phyloP scores from a whole-genome alignment of 2,113 vertebrate species.

The Gopherus flavomarginatus region DNA sequence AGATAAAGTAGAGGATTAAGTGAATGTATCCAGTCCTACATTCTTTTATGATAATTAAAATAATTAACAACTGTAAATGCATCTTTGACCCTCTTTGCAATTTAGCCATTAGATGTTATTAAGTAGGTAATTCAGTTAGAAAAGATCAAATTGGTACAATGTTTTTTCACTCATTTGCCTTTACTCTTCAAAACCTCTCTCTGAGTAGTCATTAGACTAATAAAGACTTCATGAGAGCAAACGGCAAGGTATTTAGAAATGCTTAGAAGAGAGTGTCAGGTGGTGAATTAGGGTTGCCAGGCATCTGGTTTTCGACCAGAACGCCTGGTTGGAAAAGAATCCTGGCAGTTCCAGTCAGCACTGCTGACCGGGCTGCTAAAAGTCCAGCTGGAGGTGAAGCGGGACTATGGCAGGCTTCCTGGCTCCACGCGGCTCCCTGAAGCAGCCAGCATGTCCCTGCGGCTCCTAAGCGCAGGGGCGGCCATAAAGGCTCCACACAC shows the following conservation, averaged over 20 bases:
- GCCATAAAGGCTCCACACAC: too few species aligned
- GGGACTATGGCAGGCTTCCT: too few species aligned
- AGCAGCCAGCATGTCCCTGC: too few species aligned
- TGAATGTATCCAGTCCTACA: background rate
- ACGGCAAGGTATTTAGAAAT: background rate
- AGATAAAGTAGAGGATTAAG: background rate
- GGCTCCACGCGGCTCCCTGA: too few species aligned
- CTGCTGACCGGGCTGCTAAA: too few species aligned
- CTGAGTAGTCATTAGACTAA: conserved; percentile 35
- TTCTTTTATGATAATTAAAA: background rate
- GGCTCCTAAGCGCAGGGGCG: too few species aligned
- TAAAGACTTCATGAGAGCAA: conserved; percentile 23
- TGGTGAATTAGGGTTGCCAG: background rate
- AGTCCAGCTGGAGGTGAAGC: too few species aligned
- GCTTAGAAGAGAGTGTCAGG: background rate
- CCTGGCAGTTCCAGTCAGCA: too few species aligned
- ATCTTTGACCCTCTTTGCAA: background rate
- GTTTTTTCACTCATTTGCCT: conserved; percentile 23
- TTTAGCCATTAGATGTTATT: background rate
- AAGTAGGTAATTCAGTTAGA: conserved; percentile 19
- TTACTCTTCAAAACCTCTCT: background rate
- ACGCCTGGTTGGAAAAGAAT: too few species aligned
- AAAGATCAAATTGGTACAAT: background rate
- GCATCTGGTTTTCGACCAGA: too few species aligned
- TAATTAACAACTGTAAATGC: conserved; percentile 6